phyloP scores from a whole-genome alignment of 2,888 invertebrate species.

The Patella depressa region DNA sequence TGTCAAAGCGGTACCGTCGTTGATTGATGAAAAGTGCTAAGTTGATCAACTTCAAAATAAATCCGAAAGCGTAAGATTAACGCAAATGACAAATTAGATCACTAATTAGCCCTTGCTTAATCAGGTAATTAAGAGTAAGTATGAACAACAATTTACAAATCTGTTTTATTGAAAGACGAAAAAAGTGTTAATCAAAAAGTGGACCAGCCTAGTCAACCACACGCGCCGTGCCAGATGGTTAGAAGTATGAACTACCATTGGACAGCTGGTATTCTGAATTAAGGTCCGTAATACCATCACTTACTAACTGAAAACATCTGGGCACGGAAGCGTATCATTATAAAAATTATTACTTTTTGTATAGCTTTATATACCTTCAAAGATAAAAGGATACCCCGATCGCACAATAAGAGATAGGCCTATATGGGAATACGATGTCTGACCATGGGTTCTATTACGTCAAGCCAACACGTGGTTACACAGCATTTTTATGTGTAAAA shows the following conservation, averaged over 20 bases:
- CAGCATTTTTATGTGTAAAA: too few species aligned
- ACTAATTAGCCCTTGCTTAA: background rate
- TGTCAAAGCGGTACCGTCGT: constrained; percentile 11
- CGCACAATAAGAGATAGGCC: too few species aligned
- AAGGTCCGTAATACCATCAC: constrained; percentile 8
- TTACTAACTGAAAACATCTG: constrained; percentile 7
- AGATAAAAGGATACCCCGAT: too few species aligned
- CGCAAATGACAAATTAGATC: constrained; percentile 1
- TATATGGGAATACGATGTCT: too few species aligned
- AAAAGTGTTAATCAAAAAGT: constrained; percentile 2
- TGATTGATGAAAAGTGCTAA: constrained; percentile 8
- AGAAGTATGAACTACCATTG: constrained; percentile 4
- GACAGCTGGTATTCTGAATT: constrained; percentile 2
- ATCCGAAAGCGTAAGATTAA: too few species aligned
- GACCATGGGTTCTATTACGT: too few species aligned
- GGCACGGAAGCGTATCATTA: background rate
- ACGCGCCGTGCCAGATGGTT: constrained; percentile 10
- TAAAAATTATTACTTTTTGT: too few species aligned
- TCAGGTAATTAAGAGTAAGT: background rate
- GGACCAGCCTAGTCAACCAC: background rate
- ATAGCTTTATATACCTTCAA: too few species aligned
- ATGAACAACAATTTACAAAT: constrained; percentile 3
- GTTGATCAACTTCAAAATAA: too few species aligned
- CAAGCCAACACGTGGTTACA: too few species aligned
- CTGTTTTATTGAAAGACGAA: background rate